A percentile compares a stretch with the other conserved stretches of the same genome.
Conservation (phyloP, 2,888 invertebrate genomes). For the Eudiplozoon nipponicum region DNA sequence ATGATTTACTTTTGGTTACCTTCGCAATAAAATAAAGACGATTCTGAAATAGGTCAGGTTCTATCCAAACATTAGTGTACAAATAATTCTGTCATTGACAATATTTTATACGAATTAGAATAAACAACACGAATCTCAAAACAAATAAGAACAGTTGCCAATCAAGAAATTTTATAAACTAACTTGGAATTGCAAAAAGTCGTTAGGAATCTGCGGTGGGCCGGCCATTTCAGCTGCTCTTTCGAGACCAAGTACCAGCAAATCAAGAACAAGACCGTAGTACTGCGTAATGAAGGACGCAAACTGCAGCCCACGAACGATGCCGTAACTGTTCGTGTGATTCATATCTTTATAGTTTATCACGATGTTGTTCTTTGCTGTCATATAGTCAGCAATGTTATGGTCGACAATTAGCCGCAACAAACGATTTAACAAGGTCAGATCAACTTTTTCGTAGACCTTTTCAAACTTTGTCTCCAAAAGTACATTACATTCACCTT, state of each 20-base stretch:
- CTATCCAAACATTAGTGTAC: too few relatives aligned
- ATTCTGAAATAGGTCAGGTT: too few relatives aligned
- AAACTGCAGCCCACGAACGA: constrained; percentile 87
- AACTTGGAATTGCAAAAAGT: constrained; percentile 66
- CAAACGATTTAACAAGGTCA: constrained; percentile 72
- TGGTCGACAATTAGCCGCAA: constrained; percentile 87
- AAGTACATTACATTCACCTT: constrained; percentile 90
- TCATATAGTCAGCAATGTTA: constrained; percentile 99
- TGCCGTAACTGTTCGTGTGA: constrained; percentile 95
- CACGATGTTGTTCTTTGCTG: constrained; percentile 97
- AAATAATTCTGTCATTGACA: too few relatives aligned
- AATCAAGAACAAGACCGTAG: constrained; percentile 75
- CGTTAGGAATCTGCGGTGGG: constrained; percentile 93
- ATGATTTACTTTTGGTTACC: too few relatives aligned
- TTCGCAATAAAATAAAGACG: too few relatives aligned
- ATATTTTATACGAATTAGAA: not conserved
- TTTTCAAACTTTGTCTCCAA: constrained; percentile 86
- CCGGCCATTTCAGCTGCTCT: constrained; percentile 94
- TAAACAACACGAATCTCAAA: not conserved
- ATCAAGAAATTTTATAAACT: constrained; percentile 3
- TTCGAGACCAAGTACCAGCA: constrained; percentile 75
- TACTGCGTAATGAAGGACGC: constrained; percentile 95
- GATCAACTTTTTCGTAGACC: constrained; percentile 94
- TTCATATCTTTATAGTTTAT: constrained; percentile 99
- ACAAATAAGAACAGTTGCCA: not conserved